A percentile compares a stretch with the other conserved stretches of the same genome.
phyloP scores from a whole-genome alignment of 2,113 vertebrate genomes.

The Apaloderma vittatum region DNA sequence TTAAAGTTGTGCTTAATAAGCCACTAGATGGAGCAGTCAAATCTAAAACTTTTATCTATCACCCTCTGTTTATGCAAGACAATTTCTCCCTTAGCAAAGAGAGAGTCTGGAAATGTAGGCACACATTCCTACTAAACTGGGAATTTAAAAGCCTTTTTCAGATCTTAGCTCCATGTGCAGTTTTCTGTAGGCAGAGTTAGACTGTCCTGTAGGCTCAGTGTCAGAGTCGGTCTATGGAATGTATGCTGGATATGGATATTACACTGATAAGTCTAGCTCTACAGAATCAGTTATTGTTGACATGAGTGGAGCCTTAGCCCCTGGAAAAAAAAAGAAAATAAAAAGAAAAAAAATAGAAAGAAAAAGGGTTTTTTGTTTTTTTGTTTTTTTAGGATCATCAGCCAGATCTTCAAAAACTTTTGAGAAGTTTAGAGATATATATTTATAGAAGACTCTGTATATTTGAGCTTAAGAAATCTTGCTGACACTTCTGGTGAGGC shows the following conservation, averaged over 20 bases:
- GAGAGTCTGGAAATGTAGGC: background rate
- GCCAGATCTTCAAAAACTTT: background rate
- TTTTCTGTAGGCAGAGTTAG: background rate
- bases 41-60: background rate
- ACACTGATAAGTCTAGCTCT: background rate
- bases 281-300: background rate
- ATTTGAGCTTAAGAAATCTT: background rate
- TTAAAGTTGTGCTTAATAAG: background rate
- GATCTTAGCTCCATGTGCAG: background rate
- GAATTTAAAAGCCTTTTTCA: background rate
- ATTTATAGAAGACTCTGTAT: background rate
- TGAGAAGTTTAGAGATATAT: background rate
- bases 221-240: accelerated
- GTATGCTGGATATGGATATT: background rate
- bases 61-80: background rate
- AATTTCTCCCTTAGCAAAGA: background rate
- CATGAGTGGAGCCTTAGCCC: background rate
- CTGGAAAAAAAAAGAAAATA: background rate
- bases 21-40: slow-evolving; percentile 53
- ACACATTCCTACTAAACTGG: background rate
- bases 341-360: background rate
- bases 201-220: background rate
- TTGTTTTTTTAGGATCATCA: background rate
- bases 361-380: background rate
- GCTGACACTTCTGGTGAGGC: background rate